Conservation (phyloP, 2,113 vertebrate genomes). For the Gallinago paraguaiae region DNA sequence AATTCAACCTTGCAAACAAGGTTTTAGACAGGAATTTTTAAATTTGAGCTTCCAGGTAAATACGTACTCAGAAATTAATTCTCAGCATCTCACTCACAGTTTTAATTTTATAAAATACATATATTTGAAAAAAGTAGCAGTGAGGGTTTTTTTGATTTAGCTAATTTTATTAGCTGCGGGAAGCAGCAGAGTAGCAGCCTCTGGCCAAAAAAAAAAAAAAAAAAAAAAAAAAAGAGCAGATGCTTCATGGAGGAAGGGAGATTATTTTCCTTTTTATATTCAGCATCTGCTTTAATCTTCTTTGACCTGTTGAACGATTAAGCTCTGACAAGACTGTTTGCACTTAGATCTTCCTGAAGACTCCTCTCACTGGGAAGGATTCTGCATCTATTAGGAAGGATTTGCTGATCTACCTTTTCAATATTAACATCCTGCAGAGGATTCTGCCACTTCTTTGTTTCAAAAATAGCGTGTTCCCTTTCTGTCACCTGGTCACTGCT, state of each 20-base stretch:
- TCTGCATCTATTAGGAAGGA: background rate
- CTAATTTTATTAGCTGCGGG: background rate
- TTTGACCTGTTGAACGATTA: slow-evolving; percentile 35
- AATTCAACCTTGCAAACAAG: background rate
- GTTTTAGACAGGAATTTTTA: background rate
- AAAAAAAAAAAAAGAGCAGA: background rate
- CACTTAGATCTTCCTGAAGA: slow-evolving; percentile 19
- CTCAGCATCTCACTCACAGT: background rate
- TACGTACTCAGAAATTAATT: background rate
- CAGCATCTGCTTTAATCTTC: slow-evolving; percentile 32
- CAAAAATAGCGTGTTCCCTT: background rate
- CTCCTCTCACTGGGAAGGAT: background rate
- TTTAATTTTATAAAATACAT: background rate
- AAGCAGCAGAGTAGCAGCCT: background rate
- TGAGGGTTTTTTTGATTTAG: background rate
- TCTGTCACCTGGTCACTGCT: background rate
- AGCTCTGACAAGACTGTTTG: slow-evolving; percentile 9
- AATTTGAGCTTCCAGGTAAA: background rate
- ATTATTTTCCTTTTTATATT: slow-evolving; percentile 28
- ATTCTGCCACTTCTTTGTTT: background rate
- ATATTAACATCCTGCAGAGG: background rate
- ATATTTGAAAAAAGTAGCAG: background rate
- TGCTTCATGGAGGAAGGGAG: background rate
- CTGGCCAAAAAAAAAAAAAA: background rate
- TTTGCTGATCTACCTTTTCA: background rate